Base-by-base conservation (phyloP, 2,113 vertebrate species). In the Apeltes quadracus region DNA sequence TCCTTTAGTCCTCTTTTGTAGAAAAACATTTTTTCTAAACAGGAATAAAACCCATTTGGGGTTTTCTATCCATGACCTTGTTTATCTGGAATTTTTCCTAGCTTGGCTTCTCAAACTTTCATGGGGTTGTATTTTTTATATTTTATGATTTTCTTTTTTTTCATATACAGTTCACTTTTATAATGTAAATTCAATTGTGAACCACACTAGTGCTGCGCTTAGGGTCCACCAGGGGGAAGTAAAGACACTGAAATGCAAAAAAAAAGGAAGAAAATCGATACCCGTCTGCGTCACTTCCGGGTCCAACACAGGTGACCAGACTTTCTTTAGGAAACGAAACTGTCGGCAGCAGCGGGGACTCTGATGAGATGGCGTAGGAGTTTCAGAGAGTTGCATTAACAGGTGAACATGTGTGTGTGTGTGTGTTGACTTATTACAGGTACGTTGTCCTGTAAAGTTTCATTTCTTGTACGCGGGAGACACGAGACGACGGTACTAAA, bases 241-340 rank as follows among this genome's bases (percentile, higher is more conserved):
- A 64, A 7, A 23, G 3, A 11, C 38, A 4, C 0, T 2, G 2
- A 11, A 0, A 0, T 9, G 2, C n/a, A n/a, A 63, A 59, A 29
- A 43, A 69, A 3, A 13, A 14, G 3, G 11, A 41, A 44, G 15
- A 44, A 16, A 9, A 27, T 2, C 4, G 3, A 18, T 2, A 9
- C 13, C 23, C 50, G 3, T 0, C 0, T 0, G 27, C 20, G 75
- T 66, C 75, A 79, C 44, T 83, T 79, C 81, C 83, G 22, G 46
- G 6, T 0, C 12, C n/a, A 5, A 6, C 25, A 39, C 81, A 70
- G 39, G 22, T 7, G 76, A 59, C 25, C 9, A 67, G 43, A 14
- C 43, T 16, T 50, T 11, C 27, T 38, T 61, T 55, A 12, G 55
- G 64, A 76, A 76, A 51, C 14, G 59, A 81, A 84, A 74, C 57